Base-by-base conservation (phyloP, 2,113 vertebrate genomes). In the Plectropomus leopardus region DNA sequence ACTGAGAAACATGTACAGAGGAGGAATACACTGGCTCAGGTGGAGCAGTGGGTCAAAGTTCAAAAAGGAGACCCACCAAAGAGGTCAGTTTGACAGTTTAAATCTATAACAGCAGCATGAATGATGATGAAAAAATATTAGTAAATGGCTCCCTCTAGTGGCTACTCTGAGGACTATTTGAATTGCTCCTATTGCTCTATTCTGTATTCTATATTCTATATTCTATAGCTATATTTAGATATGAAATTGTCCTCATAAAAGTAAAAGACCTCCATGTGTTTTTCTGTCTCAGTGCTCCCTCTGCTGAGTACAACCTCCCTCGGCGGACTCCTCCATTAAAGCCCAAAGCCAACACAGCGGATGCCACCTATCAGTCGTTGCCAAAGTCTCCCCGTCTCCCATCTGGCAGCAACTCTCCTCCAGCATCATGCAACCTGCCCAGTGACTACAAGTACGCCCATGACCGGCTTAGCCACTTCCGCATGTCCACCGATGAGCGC, bases 371-470 rank as follows among this genome's bases (percentile, higher is more conserved):
- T 78, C 98, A 98, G 91, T 98, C 97, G 15, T 94, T 99, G 91
- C 98, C 98, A 95, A 98, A 95, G 94, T 96, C 94, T 65, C 92
- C 93, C 72, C 95, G 94, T 76, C 96, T 96, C 30, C 92, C 93
- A 13, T 95, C 96, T 23, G 95, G 95, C 85, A 93, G 95, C 86
- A 94, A 93, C 82, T 97, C 98, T 16, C 96, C 97, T 1, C 95
- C 95, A 11, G 88, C 83, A 16, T 88, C 93, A 36, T 96, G 95
- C 76, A 96, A 97, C 87, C 86, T 99, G 76, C 98, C 98, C 5
- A 98, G 98, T 21, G 98, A 99, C 94, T 99, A 99, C 88, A 99
- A 99, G 83, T 99, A 99, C 0, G 98, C 98, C 0, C 98, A 99
- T 36, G 98, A 99, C 88, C 96, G 98, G 0, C 96, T 99, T 40